Evolutionary conservation across 2,797 vertebrate species (phyloP), one percentile per base, ranked within the genome.

Genomic region (Characodon lateralis): DNA sequence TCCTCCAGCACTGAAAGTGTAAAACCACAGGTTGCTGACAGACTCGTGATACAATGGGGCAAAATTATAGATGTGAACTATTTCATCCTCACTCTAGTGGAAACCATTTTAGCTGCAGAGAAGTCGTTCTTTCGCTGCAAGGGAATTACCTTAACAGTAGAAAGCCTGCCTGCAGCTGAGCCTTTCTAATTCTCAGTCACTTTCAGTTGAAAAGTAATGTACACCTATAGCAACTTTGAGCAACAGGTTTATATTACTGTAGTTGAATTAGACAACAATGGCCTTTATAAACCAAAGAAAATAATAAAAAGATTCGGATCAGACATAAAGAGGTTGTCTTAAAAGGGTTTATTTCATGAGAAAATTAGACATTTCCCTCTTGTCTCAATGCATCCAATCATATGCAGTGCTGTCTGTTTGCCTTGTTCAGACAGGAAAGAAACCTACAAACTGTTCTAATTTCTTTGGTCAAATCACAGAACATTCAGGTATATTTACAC

Each of bases 61-160:
- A 39, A 65, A 39, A 13, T 35, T 43, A 6, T 35, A 10, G n/a
- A 28, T 10, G 2, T 58, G 56, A 12, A 58, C 24, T 28, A 59
- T 59, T 59, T 59, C n/a, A 59, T 70, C 35, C 76, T 83, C n/a
- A 63, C 63, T 65, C 28, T 43, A 13, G 53, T 74, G 53, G 58
- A 71, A 73, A 80, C 73, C 71, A 72, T 53, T 48, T 72, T 70
- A 13, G 2, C 70, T 71, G 55, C 53, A 72, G 8, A 59, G 76
- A 16, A 31, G 18, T 51, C 14, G 12, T 50, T 50, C 10, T 68
- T 50, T 72, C 46, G 58, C 55, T 56, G 26, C 28, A 74, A 65
- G 48, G 66, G 61, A 78, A 74, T 72, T n/a, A 76, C 35, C 51
- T 72, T 58, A 59, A 59, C 58, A 59, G 58, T 56, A 69, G 18